Conservation (phyloP, 2,113 vertebrate species). For the Natator depressus region DNA sequence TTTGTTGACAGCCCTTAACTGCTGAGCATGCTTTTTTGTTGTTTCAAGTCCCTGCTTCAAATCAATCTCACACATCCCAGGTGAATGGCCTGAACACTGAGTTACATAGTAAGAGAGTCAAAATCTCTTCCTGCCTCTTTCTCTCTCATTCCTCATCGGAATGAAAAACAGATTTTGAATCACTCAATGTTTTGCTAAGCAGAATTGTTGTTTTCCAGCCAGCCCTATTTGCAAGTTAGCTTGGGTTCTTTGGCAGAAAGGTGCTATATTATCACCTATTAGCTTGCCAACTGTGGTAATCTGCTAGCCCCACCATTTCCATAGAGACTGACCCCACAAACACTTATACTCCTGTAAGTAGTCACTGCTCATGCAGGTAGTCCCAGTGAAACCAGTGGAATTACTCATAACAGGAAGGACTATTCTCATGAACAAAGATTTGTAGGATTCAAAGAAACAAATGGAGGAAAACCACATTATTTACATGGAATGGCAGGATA, state of each 20-base stretch:
- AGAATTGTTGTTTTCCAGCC: background rate
- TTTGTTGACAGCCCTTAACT: background rate
- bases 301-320: background rate
- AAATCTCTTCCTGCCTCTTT: background rate
- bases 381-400: background rate
- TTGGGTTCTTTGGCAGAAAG: background rate
- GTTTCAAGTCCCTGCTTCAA: background rate
- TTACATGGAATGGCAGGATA: background rate
- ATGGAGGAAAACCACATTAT: background rate
- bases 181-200: background rate
- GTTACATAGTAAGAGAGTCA: background rate
- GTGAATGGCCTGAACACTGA: background rate
- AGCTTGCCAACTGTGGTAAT: background rate
- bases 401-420: background rate
- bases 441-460: background rate
- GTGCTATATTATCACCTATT: background rate
- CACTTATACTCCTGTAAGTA: background rate
- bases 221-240: background rate
- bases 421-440: background rate
- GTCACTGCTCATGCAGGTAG: background rate
- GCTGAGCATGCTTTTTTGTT: background rate
- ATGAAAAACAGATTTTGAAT: background rate
- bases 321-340: background rate
- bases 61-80: background rate
- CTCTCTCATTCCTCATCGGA: background rate